Conservation (phyloP, 1,140 invertebrate species). For the Drosophila takahashii region DNA sequence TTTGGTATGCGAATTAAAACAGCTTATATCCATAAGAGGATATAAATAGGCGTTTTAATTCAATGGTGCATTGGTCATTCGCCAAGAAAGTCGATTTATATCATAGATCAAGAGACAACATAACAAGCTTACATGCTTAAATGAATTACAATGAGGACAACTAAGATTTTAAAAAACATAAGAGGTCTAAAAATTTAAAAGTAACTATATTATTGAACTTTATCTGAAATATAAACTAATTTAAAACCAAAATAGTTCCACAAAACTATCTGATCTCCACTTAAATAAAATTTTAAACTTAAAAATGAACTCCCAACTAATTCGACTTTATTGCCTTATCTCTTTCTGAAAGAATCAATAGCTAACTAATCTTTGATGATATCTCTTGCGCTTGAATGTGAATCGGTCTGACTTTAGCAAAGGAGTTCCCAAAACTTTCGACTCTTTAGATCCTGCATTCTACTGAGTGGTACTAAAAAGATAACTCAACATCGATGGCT, state of each 20-base stretch:
- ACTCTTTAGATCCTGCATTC: constrained; percentile 26
- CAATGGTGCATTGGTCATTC: constrained; percentile 66
- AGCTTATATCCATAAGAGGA: constrained; percentile 1
- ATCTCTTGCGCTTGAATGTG: constrained; percentile 29
- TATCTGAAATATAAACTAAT: not conserved
- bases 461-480: constrained; percentile 84
- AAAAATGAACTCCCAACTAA: too few species aligned
- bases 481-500: constrained; percentile 84
- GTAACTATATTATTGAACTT: not conserved
- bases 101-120: constrained; percentile 81
- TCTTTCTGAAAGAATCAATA: too few species aligned
- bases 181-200: not conserved
- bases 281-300: too few species aligned
- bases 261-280: not conserved
- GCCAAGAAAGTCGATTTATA: constrained; percentile 83
- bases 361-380: not conserved
- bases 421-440: not conserved
- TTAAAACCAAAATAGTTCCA: too few species aligned
- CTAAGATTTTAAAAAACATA: not conserved
- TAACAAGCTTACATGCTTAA: constrained; percentile 71
- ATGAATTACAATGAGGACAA: constrained; percentile 1
- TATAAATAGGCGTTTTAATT: constrained; percentile 16
- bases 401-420: constrained; percentile 34
- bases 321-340: too few species aligned
- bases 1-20: constrained; percentile 14